Conservation (phyloP, 2,888 invertebrate species). For the Brassicogethes aeneus region DNA sequence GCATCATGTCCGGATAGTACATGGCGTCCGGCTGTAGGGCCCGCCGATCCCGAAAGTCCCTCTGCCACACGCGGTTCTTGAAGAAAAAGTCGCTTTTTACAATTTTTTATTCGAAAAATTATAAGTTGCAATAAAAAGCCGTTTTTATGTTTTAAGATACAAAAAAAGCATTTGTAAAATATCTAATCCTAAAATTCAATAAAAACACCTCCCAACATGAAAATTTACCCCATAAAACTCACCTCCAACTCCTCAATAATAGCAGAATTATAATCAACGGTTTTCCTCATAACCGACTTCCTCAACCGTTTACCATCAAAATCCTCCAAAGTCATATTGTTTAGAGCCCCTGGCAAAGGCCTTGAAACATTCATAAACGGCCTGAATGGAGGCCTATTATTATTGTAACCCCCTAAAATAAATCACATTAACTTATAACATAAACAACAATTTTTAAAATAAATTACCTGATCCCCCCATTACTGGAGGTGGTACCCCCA, state of each 20-base stretch:
- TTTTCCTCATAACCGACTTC: conserved; percentile 95
- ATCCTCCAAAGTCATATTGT: conserved; percentile 70
- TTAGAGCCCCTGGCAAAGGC: conserved; percentile 42
- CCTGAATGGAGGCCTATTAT: conserved; percentile 33
- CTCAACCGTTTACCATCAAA: conserved; percentile 93
- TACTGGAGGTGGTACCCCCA: conserved; percentile 23
- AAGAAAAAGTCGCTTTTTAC: conserved; percentile 15
- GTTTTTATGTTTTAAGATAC: too few relatives aligned
- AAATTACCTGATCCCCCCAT: conserved; percentile 21
- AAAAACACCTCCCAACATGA: too few relatives aligned
- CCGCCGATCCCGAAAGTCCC: conserved; percentile 82
- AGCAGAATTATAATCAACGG: conserved; percentile 95
- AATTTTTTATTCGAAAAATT: neutral
- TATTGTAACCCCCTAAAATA: conserved; percentile 22
- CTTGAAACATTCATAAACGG: conserved; percentile 36
- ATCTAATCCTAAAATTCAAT: neutral
- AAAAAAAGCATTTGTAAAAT: neutral
- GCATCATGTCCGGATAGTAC: conserved; percentile 87
- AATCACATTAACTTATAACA: neutral
- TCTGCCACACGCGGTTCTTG: conserved; percentile 89
- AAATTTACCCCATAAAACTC: conserved; percentile 21
- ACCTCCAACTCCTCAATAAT: conserved; percentile 89
- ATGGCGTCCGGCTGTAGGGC: conserved; percentile 91
- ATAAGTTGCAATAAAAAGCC: too few relatives aligned
- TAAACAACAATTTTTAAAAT: neutral